Evolutionary conservation across 2,797 vertebrate genomes (phyloP).

Genomic region (Coreius guichenoti): DNA sequence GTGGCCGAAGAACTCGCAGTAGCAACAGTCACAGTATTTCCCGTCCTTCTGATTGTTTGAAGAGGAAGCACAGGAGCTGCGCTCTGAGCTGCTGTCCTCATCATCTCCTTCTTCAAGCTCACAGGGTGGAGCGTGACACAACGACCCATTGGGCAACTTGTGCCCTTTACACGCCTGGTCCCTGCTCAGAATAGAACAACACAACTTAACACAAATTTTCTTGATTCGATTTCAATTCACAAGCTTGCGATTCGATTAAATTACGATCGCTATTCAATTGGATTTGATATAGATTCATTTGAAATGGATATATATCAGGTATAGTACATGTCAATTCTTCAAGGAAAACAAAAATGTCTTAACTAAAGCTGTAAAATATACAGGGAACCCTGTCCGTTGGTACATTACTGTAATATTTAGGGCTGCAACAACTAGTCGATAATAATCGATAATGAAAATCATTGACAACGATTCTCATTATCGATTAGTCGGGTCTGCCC

Average conservation of each 20-base stretch:
- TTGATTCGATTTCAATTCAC: not conserved
- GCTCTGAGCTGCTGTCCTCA: constrained; percentile 98
- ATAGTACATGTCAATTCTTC: not conserved
- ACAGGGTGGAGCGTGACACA: constrained; percentile 86
- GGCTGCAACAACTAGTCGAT: no score
- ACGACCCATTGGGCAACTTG: constrained; percentile 90
- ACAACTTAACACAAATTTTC: not conserved
- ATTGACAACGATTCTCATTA: no score
- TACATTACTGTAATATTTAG: not conserved
- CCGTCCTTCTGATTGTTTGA: constrained; percentile 98
- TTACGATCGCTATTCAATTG: not conserved
- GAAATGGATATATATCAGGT: not conserved
- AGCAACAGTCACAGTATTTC: constrained; percentile 99
- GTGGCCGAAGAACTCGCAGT: constrained; percentile 99
- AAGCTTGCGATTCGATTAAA: not conserved
- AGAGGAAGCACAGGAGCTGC: constrained; percentile 96
- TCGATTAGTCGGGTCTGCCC: no score
- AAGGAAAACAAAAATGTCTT: not conserved
- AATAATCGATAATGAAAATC: no score
- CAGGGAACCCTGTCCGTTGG: not conserved
- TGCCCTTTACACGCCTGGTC: constrained; percentile 96
- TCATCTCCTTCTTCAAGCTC: constrained; percentile 96
- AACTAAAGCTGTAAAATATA: not conserved
- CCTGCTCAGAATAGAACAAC: constrained; percentile 71
- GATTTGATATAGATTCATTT: not conserved